Evolutionary conservation across 2,113 vertebrate species (phyloP).

Genomic region (Equus przewalskii): DNA sequence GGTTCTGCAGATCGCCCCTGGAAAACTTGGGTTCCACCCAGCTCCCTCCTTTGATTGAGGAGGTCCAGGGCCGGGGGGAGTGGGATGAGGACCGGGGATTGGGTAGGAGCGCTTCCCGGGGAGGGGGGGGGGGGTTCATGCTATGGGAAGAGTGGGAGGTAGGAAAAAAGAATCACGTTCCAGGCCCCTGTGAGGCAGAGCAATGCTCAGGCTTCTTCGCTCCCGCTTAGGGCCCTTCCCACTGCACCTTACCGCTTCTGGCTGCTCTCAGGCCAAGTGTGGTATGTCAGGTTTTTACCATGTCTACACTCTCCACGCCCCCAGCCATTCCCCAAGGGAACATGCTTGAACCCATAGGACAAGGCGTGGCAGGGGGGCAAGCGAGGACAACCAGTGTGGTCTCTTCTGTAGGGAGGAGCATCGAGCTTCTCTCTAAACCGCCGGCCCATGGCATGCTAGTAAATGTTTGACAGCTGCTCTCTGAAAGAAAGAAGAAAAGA

Average conservation of each 20-base stretch:
- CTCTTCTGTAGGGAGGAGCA: background rate
- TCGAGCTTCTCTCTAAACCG: background rate
- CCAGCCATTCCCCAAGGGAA: background rate
- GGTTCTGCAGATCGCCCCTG: background rate
- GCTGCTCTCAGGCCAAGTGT: background rate
- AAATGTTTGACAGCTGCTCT: background rate
- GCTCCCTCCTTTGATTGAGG: background rate
- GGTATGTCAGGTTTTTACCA: background rate
- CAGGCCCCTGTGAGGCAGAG: background rate
- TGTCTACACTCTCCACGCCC: background rate
- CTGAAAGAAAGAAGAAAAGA: background rate
- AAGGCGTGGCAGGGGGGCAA: background rate
- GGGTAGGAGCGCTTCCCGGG: background rate
- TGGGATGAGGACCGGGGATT: background rate
- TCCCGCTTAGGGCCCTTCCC: background rate
- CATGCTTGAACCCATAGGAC: background rate
- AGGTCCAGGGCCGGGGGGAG: background rate
- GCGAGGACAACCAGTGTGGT: background rate
- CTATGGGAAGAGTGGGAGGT: background rate
- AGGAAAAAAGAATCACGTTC: background rate
- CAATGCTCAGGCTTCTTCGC: accelerated
- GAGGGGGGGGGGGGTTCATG: background rate
- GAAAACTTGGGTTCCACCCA: background rate
- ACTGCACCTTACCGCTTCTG: background rate
- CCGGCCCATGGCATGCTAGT: background rate